These are phyloP conservation scores for Embiotoca jacksoni DNA, from an alignment of 2,113 vertebrate species.

Conservation along the genomic window DNA sequence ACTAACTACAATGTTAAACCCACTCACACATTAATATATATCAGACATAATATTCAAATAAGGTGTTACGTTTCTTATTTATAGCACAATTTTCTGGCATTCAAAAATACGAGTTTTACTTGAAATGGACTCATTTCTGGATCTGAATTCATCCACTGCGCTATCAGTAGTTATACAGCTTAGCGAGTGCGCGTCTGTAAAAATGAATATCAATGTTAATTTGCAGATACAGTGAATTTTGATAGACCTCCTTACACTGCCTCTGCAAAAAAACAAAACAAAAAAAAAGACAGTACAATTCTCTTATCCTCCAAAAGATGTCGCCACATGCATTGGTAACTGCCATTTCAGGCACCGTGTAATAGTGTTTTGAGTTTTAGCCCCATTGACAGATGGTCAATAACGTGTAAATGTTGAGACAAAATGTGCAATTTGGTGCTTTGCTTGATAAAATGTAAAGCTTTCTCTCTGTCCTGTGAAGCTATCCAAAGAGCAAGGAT, in stretches of 20 bases:
- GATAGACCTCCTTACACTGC: no score
- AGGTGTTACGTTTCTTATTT: no score
- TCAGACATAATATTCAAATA: no score
- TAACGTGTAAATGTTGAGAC: neutral
- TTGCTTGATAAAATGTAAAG: neutral
- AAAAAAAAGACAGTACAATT: neutral
- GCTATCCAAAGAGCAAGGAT: conserved; percentile 51
- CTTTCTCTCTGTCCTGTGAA: neutral
- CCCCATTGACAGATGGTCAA: neutral
- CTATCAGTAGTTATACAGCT: neutral
- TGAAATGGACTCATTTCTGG: neutral
- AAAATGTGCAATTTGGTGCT: neutral
- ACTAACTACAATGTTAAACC: no score
- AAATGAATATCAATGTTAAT: neutral
- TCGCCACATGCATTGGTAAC: conserved; percentile 30
- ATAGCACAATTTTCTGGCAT: no score
- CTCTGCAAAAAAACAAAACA: no score
- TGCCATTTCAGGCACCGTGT: neutral
- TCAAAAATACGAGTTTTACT: no score
- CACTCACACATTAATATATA: no score
- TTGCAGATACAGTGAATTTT: neutral
- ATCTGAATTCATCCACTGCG: neutral
- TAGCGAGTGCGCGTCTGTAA: neutral
- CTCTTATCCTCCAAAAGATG: conserved; percentile 64
- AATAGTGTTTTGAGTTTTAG: neutral